Base-by-base conservation (phyloP, 2,797 vertebrate genomes). In the Chromobotia macracanthus region DNA sequence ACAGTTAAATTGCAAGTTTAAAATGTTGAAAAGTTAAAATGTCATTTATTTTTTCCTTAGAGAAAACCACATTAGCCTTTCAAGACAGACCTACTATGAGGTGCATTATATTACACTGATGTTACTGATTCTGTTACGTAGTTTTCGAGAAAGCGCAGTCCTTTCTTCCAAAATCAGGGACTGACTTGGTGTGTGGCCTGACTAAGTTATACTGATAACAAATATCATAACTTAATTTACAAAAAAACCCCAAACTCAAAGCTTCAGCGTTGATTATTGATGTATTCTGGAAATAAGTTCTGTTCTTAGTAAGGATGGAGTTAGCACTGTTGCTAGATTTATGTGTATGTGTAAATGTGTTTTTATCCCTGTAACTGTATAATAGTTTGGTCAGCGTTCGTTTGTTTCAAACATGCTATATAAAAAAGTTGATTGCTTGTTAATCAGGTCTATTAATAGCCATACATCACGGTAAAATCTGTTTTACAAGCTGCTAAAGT, bases 401-500 rank as follows among this genome's bases (percentile, higher is more conserved):
- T 44, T 55, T 56, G n/a, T 56, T 12, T 56, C n/a, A 21, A 56
- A 56, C 56, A 58, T 5, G 12, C 3, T 58, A 55, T 19, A 58
- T 12, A 13, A 13, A 23, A 25, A 58, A 23, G 55, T 25, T 13
- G 12, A 25, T 12, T 25, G 4, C 51, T 56, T 61, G 56, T 9
- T 44, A 12, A 76, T 68, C 23, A 50, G 3, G 8, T 23, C 44
- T 13, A 21, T 41, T 35, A 35, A 48, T n/a, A 56, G 46, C 50
- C 9, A 12, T 13, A n/a, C 31, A 58, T 16, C 19, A 15, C 11
- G 31, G 25, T 68, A 48, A 69, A 61, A 69, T 61, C 55, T 50
- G 70, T 41, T 67, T 68, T 68, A 58, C 38, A 68, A 48, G 64
- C 74, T 61, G 75, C 41, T 61, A 41, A 77, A 77, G n/a, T n/a